Percentiles rank a stretch among this genome's conserved stretches.
Evolutionary conservation across 2,797 vertebrate genomes (phyloP).

Genomic region (Urophycis tenuis): DNA sequence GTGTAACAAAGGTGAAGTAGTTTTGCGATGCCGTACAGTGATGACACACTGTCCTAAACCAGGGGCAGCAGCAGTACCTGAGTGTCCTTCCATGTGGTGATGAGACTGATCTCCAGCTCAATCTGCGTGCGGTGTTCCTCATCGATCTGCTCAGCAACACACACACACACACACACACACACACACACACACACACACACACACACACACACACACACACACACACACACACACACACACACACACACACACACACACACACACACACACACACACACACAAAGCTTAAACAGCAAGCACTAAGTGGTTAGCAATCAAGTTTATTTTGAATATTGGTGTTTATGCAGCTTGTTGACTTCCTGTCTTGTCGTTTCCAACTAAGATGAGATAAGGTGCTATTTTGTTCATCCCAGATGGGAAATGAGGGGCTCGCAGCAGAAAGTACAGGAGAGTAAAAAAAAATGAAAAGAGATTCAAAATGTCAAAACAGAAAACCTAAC

Average conservation of each 20-base stretch:
- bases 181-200: slow-evolving; percentile 3
- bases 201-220: neutral
- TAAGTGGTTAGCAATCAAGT: neutral
- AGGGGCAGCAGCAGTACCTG: slow-evolving; percentile 70
- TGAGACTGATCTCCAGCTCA: slow-evolving; percentile 91
- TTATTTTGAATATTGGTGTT: too few relatives aligned
- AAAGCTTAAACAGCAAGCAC: too few relatives aligned
- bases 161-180: slow-evolving; percentile 6
- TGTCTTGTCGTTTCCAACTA: neutral
- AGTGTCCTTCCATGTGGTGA: slow-evolving; percentile 94
- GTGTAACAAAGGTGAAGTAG: too few relatives aligned
- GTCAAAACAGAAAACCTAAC: too few relatives aligned
- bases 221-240: neutral
- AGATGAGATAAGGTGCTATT: neutral
- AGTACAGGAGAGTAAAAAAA: neutral
- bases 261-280: neutral
- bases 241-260: neutral
- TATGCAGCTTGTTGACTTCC: neutral
- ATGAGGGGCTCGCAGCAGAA: too few relatives aligned
- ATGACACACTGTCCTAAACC: neutral
- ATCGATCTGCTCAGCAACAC: slow-evolving; percentile 75
- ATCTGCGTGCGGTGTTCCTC: slow-evolving; percentile 95
- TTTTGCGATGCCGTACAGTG: neutral
- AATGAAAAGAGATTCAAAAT: neutral
- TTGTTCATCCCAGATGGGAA: too few relatives aligned